Base-by-base conservation (phyloP, 2,888 invertebrate species). In the Tanytarsus gracilentus region DNA sequence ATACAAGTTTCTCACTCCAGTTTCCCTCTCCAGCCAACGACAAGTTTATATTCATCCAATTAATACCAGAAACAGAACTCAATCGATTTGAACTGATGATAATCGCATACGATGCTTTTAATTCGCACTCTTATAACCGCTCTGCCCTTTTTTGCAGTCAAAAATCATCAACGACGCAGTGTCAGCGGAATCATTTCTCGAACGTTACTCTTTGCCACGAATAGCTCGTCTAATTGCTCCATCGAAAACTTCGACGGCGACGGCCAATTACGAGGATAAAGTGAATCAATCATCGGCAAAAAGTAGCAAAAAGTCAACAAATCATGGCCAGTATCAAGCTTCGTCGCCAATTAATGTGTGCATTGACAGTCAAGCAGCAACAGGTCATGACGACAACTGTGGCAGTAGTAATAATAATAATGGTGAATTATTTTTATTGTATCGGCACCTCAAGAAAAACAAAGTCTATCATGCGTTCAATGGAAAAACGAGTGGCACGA, bases 401-500 rank as follows among this genome's bases (percentile, higher is more conserved):
- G 27, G 14, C 21, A 44, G 44, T 18, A 3, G n/a, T 49, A 48
- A 30, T 49, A 48, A 33, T 21, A 59, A 59, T 23, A 65, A 66
- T 61, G 71, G 72, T 18, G 73, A 74, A 65, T 64, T 73, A 11
- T 72, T 70, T 66, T 63, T 74, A 62, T 64, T 74, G 18, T 74
- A 73, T 63, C 69, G 72, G 65, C 67, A 70, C 63, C 66, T 74
- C 62, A 68, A 69, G 16, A 71, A 72, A 62, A 68, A 73, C 33
- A 69, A 69, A 62, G 70, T 74, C 56, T 74, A 70, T 65, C 74
- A 74, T 65, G 73, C 73, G 16, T 67, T 69, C 62, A 73, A 73
- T 65, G 68, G 71, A 25, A 74, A 74, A 64, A n/a, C n/a, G n/a
- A 68, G 70, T 29, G 68, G 70, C 63, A 67, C 68, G 14, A 71